Base-by-base conservation (phyloP, 2,113 vertebrate genomes). In the Genyomyrus donnyi region DNA sequence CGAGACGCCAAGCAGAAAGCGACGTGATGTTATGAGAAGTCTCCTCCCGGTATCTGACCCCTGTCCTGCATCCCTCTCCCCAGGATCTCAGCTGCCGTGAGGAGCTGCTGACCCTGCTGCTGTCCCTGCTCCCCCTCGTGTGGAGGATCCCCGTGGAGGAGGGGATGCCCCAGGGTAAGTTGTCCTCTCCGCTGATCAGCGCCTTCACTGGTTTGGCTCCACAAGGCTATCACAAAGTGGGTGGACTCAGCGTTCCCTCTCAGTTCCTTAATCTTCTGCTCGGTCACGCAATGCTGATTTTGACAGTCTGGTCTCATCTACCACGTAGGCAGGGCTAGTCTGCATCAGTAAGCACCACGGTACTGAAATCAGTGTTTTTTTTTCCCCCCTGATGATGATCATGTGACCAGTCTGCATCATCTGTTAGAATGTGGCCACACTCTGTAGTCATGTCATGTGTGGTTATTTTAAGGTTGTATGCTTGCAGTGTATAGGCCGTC, bases 141-240 rank as follows among this genome's bases (percentile, higher is more conserved):
- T 99, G 98, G 98, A 99, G 97, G 96, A 98, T 99, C 91, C 98
- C 98, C 27, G 97, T 99, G 17, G 96, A 96, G 91, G 97, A 98
- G 93, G 97, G 97, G 92, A 97, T 97, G 95, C 96, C 97, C 91
- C 92, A 95, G 96, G 97, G 98, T 99, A 89, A 84, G 93, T 94
- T 5, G 39, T 50, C 56, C 21, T 46, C 21, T 48, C 24, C 45
- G 6, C 42, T 42, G 19, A 45, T 17, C 39, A 21, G 77, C 15
- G 1, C 83, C 39, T 46, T 85, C 1, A 1, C 83, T 48, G 42
- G 77, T 85, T 85, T n/a, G 17, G 39, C 45, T 48, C 83, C 9
- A 3, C 35, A 17, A 15, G 35, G 15, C 74, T 39, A 1, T 70
- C 7, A 39, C 35, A 39, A 39, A 77, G 5, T 39, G 13, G 5